Evolutionary conservation across 2,888 invertebrate genomes (phyloP).

Genomic region (Melipona beecheii): DNA sequence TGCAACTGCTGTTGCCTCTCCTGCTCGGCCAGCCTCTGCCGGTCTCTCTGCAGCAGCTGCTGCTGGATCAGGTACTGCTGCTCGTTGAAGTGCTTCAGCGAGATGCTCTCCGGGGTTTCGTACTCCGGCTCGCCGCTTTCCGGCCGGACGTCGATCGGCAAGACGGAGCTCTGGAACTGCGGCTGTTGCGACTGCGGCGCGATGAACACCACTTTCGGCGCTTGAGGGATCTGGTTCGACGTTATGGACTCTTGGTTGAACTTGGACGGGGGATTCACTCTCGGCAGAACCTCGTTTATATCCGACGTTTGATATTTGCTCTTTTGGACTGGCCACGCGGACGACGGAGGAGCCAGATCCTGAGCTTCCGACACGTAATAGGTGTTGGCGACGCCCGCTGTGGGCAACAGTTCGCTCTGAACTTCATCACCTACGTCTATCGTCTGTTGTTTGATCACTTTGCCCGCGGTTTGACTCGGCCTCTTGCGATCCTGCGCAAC

Average conservation of each 20-base stretch:
- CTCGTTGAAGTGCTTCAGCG: slow-evolving; percentile 81
- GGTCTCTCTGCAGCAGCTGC: slow-evolving; percentile 80
- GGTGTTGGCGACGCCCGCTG: slow-evolving; percentile 58
- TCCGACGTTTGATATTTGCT: slow-evolving; percentile 73
- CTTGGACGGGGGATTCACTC: slow-evolving; percentile 76
- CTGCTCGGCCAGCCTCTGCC: slow-evolving; percentile 77
- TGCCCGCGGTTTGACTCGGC: neutral
- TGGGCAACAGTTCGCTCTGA: slow-evolving; percentile 36
- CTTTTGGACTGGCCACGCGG: slow-evolving; percentile 69
- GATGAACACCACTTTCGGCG: slow-evolving; percentile 73
- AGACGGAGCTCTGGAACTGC: slow-evolving; percentile 70
- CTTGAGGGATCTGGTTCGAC: slow-evolving; percentile 66
- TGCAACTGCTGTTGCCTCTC: slow-evolving; percentile 77
- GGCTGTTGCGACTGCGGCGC: slow-evolving; percentile 70
- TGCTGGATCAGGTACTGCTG: slow-evolving; percentile 81
- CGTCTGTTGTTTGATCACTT: neutral
- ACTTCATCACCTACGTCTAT: slow-evolving; percentile 40
- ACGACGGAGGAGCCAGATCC: slow-evolving; percentile 67
- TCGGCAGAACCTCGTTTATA: slow-evolving; percentile 80
- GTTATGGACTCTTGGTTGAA: slow-evolving; percentile 70
- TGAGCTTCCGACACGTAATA: slow-evolving; percentile 77
- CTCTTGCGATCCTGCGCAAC: slow-evolving; percentile 54
- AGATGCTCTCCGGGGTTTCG: slow-evolving; percentile 81
- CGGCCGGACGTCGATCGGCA: slow-evolving; percentile 67
- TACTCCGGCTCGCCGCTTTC: slow-evolving; percentile 67